Evolutionary conservation across 2,113 vertebrate genomes (phyloP).

Genomic region (Amblyopsis rosae): DNA sequence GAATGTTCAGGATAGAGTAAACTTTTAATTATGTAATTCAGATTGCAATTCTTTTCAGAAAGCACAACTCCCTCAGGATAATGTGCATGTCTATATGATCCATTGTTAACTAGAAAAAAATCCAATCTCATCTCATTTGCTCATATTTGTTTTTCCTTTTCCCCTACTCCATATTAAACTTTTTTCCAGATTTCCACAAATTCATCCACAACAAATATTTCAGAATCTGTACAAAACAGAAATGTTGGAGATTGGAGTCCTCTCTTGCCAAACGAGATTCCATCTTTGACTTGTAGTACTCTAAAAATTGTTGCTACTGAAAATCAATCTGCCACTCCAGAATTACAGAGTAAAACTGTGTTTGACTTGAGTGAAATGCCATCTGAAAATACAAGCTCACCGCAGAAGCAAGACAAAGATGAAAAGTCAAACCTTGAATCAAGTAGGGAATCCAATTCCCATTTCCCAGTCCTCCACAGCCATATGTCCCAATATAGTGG

Average conservation of each 20-base stretch:
- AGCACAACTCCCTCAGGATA: slow-evolving; percentile 32
- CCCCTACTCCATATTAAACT: slow-evolving; percentile 60
- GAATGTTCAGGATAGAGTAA: no score
- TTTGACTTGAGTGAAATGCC: slow-evolving; percentile 41
- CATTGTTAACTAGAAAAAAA: slow-evolving; percentile 23
- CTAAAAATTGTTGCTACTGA: slow-evolving; percentile 10
- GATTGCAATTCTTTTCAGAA: not conserved
- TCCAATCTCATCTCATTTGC: slow-evolving; percentile 23
- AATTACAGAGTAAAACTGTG: slow-evolving; percentile 19
- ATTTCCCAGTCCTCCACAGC: slow-evolving; percentile 30
- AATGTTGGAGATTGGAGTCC: slow-evolving; percentile 33
- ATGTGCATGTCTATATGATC: slow-evolving; percentile 28
- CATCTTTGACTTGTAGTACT: slow-evolving; percentile 17
- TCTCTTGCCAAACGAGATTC: slow-evolving; percentile 17
- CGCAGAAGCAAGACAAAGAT: slow-evolving; percentile 17
- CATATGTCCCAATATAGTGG: slow-evolving; percentile 28
- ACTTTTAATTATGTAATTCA: no score
- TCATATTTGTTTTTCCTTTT: slow-evolving; percentile 31
- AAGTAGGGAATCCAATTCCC: slow-evolving; percentile 18
- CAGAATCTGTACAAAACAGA: slow-evolving; percentile 51
- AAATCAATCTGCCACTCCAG: slow-evolving; percentile 21
- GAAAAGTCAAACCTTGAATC: slow-evolving; percentile 4
- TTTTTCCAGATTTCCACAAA: slow-evolving; percentile 66
- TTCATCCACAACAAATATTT: slow-evolving; percentile 57
- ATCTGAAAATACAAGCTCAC: slow-evolving; percentile 27